Base-by-base conservation (phyloP, 2,888 invertebrate species). In the Macroteleia sp. region DNA sequence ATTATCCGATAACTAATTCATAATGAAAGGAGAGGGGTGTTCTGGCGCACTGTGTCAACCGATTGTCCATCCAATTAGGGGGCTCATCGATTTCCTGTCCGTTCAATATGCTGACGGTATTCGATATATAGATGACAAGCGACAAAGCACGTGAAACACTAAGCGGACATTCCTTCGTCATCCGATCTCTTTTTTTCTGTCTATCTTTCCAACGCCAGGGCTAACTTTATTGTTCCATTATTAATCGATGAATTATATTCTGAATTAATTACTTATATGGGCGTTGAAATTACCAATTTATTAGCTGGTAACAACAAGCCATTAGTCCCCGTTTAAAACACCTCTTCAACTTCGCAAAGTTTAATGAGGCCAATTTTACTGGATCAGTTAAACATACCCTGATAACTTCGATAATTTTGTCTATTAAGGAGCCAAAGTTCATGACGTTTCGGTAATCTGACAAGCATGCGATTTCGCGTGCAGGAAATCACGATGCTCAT, bases 41-140 rank as follows among this genome's bases (percentile, higher is more conserved):
- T 22, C 20, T n/a, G 3, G 9, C 32, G 8, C n/a, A 32, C 9
- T n/a, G 12, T 82, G 82, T 82, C 85, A 81, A 73, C 79, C 81
- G 81, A 82, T 82, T 85, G 85, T 85, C 85, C 78, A 81, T 83
- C 82, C 87, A 87, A 88, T 87, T 85, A 86, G 83, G 81, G 77
- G 76, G 59, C 82, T 85, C 84, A 87, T 87, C 85, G 85, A 83
- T 87, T 85, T 85, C 81, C 80, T 70, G 81, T 82, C 83, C 69
- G 66, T 80, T 77, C 82, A 79, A 57, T 81, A 79, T 76, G 77
- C 73, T 64, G 73, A 80, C 81, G 69, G 66, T 44, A 50, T 36
- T 44, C 46, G 69, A 67, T 42, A 50, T 57, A 73, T 34, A 41
- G 57, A 59, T 69, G 59, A 75, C 56, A 66, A 57, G 56, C 62